These are phyloP conservation scores for Ephialtes manifestator DNA, from an alignment of 2,888 invertebrate species.

Conservation along the genomic window DNA sequence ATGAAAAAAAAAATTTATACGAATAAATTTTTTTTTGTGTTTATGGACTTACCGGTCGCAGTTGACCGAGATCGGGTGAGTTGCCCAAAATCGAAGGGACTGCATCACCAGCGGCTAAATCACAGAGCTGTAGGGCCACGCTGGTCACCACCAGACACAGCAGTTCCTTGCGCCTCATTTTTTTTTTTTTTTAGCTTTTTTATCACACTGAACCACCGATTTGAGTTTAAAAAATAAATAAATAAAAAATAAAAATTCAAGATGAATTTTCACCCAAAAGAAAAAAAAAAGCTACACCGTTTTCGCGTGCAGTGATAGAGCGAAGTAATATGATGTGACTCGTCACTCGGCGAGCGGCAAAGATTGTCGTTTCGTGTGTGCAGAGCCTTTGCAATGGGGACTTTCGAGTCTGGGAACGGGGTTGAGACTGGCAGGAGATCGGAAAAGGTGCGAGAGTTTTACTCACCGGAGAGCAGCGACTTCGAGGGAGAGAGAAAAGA, in stretches of 20 bases:
- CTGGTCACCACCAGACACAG: constrained; percentile 76
- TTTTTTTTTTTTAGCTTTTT: constrained; percentile 49
- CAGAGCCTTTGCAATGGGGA: constrained; percentile 62
- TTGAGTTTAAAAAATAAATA: background rate
- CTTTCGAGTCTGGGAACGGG: constrained; percentile 80
- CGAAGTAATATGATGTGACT: background rate
- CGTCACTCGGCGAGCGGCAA: constrained; percentile 15
- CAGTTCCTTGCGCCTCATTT: constrained; percentile 76
- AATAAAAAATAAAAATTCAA: constrained; percentile 27
- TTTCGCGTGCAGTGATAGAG: background rate
- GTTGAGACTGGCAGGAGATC: constrained; percentile 83
- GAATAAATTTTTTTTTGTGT: background rate
- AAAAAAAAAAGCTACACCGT: constrained; percentile 26
- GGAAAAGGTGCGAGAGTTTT: constrained; percentile 84
- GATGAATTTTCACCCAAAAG: background rate
- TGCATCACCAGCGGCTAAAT: constrained; percentile 77
- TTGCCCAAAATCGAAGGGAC: constrained; percentile 76
- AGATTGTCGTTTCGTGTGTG: constrained; percentile 4
- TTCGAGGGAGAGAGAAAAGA: constrained; percentile 35
- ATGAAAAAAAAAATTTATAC: background rate
- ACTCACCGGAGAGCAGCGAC: constrained; percentile 70
- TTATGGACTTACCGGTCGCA: constrained; percentile 76
- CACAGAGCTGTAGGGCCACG: constrained; percentile 71
- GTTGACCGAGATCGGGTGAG: constrained; percentile 72
- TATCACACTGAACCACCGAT: constrained; percentile 49